A percentile compares a stretch with the other conserved stretches of the same genome.
Conservation (phyloP, 2,113 vertebrate species). For the Dolichotis patagonum region DNA sequence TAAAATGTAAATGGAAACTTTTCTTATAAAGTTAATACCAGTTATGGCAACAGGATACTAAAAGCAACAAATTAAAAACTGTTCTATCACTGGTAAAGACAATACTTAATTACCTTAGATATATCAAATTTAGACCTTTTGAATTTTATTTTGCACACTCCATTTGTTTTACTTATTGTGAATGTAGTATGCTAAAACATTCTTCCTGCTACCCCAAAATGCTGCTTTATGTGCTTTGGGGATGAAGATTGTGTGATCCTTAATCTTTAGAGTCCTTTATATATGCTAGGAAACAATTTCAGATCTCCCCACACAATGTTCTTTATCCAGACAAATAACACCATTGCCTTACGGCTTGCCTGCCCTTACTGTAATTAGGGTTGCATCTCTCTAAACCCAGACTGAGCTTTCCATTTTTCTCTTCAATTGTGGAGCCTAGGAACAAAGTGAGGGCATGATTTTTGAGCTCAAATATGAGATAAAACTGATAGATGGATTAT, state of each 20-base stretch:
- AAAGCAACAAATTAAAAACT: background rate
- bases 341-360: background rate
- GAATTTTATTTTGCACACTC: background rate
- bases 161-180: background rate
- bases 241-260: background rate
- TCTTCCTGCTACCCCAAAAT: background rate
- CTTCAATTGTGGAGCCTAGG: slow-evolving; percentile 29
- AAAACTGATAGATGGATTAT: background rate
- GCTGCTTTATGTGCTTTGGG: background rate
- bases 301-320: background rate
- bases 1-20: background rate
- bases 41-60: background rate
- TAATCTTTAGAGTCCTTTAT: background rate
- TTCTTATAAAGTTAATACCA: background rate
- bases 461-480: background rate
- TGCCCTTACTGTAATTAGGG: background rate
- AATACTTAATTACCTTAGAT: background rate
- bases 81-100: background rate
- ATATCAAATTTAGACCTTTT: background rate
- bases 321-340: slow-evolving; percentile 37
- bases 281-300: background rate
- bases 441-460: background rate
- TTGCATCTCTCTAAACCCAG: slow-evolving; percentile 40
- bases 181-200: background rate
- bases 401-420: slow-evolving; percentile 24